Percentiles rank a stretch among this genome's conserved stretches.
phyloP scores from a whole-genome alignment of 2,888 invertebrate genomes.

The Morinoia aosen region DNA sequence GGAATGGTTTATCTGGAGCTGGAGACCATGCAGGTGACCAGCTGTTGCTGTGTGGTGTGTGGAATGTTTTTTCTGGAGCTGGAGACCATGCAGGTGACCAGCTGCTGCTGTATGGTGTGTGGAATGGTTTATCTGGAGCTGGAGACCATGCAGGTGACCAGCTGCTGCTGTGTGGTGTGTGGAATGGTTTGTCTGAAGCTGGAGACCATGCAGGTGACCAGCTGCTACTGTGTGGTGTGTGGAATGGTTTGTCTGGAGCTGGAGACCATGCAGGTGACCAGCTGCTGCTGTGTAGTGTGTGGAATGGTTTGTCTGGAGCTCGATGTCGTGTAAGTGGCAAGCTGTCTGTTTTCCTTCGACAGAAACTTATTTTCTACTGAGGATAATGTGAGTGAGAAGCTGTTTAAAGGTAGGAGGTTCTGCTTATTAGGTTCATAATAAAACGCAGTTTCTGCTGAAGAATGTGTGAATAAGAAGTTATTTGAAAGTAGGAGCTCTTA shows the following conservation, averaged over 20 bases:
- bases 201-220: slow-evolving; percentile 83
- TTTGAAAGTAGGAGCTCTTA: no score
- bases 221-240: background rate
- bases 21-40: slow-evolving; percentile 83
- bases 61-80: slow-evolving; percentile 71
- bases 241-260: slow-evolving; percentile 71
- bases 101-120: background rate
- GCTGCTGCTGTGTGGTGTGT: background rate
- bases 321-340: background rate
- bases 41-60: background rate
- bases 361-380: background rate
- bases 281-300: background rate
- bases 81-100: slow-evolving; percentile 83
- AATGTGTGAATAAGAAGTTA: no score
- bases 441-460: no score
- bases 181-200: slow-evolving; percentile 71
- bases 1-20: slow-evolving; percentile 71
- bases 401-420: no score
- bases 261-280: slow-evolving; percentile 83
- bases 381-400: no score
- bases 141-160: slow-evolving; percentile 83
- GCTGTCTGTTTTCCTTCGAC: background rate
- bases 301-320: background rate
- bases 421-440: no score
- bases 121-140: slow-evolving; percentile 71